Evolutionary conservation across 2,888 invertebrate species (phyloP), one percentile per base, ranked within the genome.

Genomic region (Anthrax anthrax): DNA sequence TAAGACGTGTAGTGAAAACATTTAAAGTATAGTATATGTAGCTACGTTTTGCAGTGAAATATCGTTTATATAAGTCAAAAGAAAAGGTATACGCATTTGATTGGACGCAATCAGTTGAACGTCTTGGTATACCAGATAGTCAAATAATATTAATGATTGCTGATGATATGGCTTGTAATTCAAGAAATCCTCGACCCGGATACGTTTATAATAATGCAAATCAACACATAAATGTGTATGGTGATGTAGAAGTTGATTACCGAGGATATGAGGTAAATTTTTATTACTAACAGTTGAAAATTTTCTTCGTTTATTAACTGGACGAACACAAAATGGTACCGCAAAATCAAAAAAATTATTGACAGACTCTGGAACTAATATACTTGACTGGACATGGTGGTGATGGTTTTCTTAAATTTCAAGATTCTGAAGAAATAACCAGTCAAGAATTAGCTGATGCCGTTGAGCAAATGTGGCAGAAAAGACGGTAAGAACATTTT

Each of bases 101-200:
- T n/a, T n/a, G n/a, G n/a, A n/a, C n/a, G n/a, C n/a, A n/a, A 13
- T 95, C 95, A 63, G 95, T 99, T 1, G 98, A 98, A 69, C 75
- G 97, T 16, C 73, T 99, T 4, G 98, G 98, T n/a, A 97, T 98
- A 56, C 97, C 97, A 0, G 97, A 98, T 65, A 87, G 87, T 47
- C 97, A 97, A 67, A 99, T 99, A 47, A 97, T 99, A 54, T 69
- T 99, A 46, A 98, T 99, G 98, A 83, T 99, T 53, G 97, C 98
- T 2, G 98, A 99, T 69, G 97, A 98, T 62, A 97, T 98, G 94
- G 97, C 98, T 0, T 99, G 98, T 62, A 98, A 98, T 71, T 84
- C 96, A 0, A 73, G 98, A 52, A 99, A 99, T 71, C 97, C 98
- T 0, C 75, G 92, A 14, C 97, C 98, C 5, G 97, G 92, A 0